Base-by-base conservation (phyloP, 92 coral and sea anemone genomes). In the Zoanthus sociatus region DNA sequence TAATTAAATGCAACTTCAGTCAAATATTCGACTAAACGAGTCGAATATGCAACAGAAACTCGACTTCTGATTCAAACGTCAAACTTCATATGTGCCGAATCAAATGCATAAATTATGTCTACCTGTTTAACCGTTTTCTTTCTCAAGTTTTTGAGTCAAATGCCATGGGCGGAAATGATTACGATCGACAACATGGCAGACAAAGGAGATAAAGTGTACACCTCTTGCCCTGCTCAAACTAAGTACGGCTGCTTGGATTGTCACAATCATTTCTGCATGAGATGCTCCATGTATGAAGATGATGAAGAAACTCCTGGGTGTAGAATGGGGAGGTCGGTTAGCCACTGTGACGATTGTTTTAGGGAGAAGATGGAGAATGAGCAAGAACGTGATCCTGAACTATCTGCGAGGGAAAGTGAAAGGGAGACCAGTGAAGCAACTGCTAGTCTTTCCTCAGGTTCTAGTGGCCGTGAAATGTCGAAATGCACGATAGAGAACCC, bases 341-440 rank as follows among this genome's bases (percentile, higher is more conserved):
- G 83, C 76, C 74, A 17, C 53, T 77, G 90, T 74, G 81, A 76
- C 50, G 81, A 76, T 76, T 76, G 81, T 76, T 76, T 76, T 76
- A 9, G 67, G 82, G 82, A 77, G 50, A 53, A 54, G 68, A 77
- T 54, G 82, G 68, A 77, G 42, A 37, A 37, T 37, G 42, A 37
- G 42, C 42, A 37, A 37, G 42, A 37, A 37, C 42, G 2, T 37
- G 68, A 77, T 77, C 67, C 47, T 77, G 82, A 77, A 77, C 82
- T 77, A 21, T 77, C 54, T 77, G 82, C 69, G 70, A 68, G 82
- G 82, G 82, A 77, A 77, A 77, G 69, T 77, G 69, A 77, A 77
- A 77, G 82, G 53, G 82, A 77, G 44, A 77, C 70, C 46, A 77
- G 82, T 54, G 82, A 77, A 58, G 54, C 51, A 51, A 77, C 54